Percentiles rank a stretch among this genome's conserved stretches.
phyloP scores from a whole-genome alignment of 2,888 invertebrate species.

The Phrixothrix hirtus region DNA sequence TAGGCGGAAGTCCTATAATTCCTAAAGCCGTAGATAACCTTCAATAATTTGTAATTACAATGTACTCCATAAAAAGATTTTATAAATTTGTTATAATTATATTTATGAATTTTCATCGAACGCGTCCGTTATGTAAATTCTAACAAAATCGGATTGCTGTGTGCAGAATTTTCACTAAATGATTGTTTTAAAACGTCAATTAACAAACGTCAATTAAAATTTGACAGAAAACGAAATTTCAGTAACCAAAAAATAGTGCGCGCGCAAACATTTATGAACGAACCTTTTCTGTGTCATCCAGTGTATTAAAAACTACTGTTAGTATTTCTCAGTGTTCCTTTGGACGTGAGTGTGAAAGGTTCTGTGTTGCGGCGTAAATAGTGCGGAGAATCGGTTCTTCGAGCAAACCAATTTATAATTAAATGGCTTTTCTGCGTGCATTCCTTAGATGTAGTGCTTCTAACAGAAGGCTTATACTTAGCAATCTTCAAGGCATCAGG shows the following conservation, averaged over 20 bases:
- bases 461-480: slow-evolving; percentile 42
- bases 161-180: too few species aligned
- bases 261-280: slow-evolving; percentile 7
- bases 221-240: neutral
- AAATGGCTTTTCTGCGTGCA: slow-evolving; percentile 59
- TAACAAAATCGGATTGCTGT: too few species aligned
- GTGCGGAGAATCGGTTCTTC: slow-evolving; percentile 12
- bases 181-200: too few species aligned
- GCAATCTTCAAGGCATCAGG: slow-evolving; percentile 38
- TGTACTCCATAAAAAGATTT: too few species aligned
- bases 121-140: too few species aligned
- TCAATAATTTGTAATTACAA: too few species aligned
- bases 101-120: too few species aligned
- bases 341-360: neutral
- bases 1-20: too few species aligned
- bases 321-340: neutral
- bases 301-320: neutral
- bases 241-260: neutral
- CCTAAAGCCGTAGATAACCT: too few species aligned
- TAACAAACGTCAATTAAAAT: neutral
- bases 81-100: too few species aligned
- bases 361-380: neutral
- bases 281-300: slow-evolving; percentile 6
- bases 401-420: slow-evolving; percentile 10
- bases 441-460: slow-evolving; percentile 54